Evolutionary conservation across 2,888 invertebrate species (phyloP).

Genomic region (Lasioglossum lativentre): DNA sequence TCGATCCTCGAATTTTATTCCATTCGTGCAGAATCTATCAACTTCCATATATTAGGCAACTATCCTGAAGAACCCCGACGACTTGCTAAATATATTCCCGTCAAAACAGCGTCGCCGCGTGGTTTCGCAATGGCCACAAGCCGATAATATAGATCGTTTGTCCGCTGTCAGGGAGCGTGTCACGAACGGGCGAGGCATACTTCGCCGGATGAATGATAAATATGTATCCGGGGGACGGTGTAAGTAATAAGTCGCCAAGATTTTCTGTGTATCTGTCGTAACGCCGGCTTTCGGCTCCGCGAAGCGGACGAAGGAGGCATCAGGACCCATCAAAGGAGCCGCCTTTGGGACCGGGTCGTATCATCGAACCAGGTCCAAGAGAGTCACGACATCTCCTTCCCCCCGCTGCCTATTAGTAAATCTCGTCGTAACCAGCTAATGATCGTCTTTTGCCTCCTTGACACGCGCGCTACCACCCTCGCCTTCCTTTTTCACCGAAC

Average conservation of each 20-base stretch:
- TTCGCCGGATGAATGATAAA: constrained; percentile 53
- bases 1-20: no score
- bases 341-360: constrained; percentile 74
- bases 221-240: constrained; percentile 55
- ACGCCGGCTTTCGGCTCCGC: constrained; percentile 69
- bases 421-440: constrained; percentile 81
- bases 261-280: constrained; percentile 73
- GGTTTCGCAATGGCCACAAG: constrained; percentile 2
- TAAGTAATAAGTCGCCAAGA: constrained; percentile 66
- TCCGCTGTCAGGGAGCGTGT: constrained; percentile 15
- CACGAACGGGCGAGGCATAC: not conserved
- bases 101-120: not conserved
- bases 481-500: constrained; percentile 33
- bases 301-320: constrained; percentile 73
- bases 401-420: constrained; percentile 81
- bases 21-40: no score
- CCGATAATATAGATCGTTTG: constrained; percentile 30
- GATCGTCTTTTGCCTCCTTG: constrained; percentile 71
- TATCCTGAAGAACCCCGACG: no score
- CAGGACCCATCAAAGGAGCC: constrained; percentile 80
- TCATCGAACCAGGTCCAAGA: constrained; percentile 74
- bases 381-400: constrained; percentile 79
- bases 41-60: no score
- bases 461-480: constrained; percentile 41
- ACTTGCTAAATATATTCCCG: no score